Evolutionary conservation across 35 echinoderm and acorn worm species (phyloP).

Genomic region (Holothuria glaberrima): DNA sequence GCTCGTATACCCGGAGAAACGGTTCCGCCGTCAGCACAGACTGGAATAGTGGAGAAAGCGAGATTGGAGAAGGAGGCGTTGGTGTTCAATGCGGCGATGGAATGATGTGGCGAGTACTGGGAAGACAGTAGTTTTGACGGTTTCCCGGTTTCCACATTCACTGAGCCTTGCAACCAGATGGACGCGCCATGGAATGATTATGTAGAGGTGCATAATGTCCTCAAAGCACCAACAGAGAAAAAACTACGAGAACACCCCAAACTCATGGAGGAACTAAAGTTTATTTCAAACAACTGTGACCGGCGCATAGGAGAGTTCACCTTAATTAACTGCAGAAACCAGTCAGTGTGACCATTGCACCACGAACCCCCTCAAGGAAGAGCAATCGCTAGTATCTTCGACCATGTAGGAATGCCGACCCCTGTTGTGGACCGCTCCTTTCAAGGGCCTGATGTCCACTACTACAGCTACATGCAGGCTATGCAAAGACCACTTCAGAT

Average conservation of each 20-base stretch:
- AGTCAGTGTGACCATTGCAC: constrained; percentile 8
- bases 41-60: neutral
- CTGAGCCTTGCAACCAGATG: neutral
- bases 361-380: neutral
- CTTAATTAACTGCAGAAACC: neutral
- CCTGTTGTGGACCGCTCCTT: too few species aligned
- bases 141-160: neutral
- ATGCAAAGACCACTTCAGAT: too few species aligned
- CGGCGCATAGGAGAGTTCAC: neutral
- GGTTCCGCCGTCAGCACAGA: too few species aligned
- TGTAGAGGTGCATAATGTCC: neutral
- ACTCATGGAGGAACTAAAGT: neutral
- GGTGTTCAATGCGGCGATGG: neutral
- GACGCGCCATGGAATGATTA: neutral
- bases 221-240: neutral
- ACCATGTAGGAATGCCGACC: too few species aligned
- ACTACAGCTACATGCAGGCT: too few species aligned
- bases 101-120: neutral
- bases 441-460: too few species aligned
- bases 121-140: neutral
- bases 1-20: neutral
- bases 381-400: neutral
- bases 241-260: neutral
- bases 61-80: neutral
- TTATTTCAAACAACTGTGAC: neutral